Percentiles rank a stretch among this genome's conserved stretches.
phyloP scores from a whole-genome alignment of 2,888 invertebrate genomes.

The Platycnemis pennipes region DNA sequence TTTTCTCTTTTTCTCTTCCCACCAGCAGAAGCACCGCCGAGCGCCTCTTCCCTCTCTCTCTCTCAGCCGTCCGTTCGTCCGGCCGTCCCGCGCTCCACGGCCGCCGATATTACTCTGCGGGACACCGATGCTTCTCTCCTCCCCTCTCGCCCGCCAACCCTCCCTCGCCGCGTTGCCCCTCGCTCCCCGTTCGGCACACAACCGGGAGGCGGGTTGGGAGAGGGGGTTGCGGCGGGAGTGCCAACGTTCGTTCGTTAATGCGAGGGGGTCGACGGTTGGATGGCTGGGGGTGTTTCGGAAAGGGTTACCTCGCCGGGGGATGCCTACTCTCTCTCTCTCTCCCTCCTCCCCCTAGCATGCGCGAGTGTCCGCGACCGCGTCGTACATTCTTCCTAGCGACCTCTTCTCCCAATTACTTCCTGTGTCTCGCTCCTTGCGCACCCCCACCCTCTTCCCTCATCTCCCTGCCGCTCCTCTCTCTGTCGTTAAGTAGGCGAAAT shows the following conservation, averaged over 20 bases:
- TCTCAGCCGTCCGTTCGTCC: background rate
- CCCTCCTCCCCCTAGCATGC: background rate
- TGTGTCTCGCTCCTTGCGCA: background rate
- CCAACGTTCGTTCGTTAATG: background rate
- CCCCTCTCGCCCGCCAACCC: background rate
- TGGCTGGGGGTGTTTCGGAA: background rate
- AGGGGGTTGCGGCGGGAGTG: background rate
- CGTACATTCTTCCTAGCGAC: background rate
- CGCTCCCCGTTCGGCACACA: background rate
- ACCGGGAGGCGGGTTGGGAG: background rate
- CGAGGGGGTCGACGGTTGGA: background rate
- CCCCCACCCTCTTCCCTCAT: background rate
- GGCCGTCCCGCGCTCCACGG: conserved; percentile 50
- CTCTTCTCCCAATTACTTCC: no score
- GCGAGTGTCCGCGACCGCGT: background rate
- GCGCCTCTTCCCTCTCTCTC: background rate
- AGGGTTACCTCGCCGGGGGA: background rate
- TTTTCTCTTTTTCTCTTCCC: background rate
- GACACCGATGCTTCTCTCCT: background rate
- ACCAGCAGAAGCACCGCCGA: background rate
- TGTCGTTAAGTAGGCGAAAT: conserved; percentile 32
- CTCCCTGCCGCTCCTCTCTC: background rate
- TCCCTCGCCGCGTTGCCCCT: background rate
- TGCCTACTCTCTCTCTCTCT: background rate
- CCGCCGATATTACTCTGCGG: conserved; percentile 65